Evolutionary conservation across 1,140 invertebrate species (phyloP).

Genomic region (Chironomus tepperi): DNA sequence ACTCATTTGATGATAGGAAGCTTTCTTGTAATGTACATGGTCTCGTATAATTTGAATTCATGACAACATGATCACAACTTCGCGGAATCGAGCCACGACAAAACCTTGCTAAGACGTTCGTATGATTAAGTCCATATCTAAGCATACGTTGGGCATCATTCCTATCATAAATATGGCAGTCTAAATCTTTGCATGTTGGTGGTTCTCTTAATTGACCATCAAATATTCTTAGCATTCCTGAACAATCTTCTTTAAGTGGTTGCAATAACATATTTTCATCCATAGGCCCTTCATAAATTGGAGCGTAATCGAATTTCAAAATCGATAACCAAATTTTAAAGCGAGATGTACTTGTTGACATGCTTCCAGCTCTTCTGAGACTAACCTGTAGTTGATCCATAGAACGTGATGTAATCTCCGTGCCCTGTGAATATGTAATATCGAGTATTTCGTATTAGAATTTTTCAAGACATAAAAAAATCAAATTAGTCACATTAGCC

Average conservation of each 20-base stretch:
- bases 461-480: too few species aligned
- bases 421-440: constrained; percentile 27
- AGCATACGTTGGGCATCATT: constrained; percentile 23
- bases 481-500: too few species aligned
- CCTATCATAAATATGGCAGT: constrained; percentile 48
- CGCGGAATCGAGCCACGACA: constrained; percentile 66
- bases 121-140: constrained; percentile 46
- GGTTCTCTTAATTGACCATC: constrained; percentile 68
- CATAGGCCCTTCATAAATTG: constrained; percentile 34
- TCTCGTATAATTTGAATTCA: constrained; percentile 42
- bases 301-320: constrained; percentile 63
- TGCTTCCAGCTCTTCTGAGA: constrained; percentile 32
- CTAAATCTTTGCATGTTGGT: constrained; percentile 67
- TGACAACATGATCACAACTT: constrained; percentile 60
- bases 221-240: constrained; percentile 74
- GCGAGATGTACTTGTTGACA: constrained; percentile 45
- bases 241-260: constrained; percentile 57
- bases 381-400: constrained; percentile 37
- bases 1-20: constrained; percentile 69
- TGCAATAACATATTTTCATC: constrained; percentile 49
- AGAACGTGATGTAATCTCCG: constrained; percentile 36
- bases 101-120: constrained; percentile 64
- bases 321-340: constrained; percentile 81
- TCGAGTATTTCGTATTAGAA: too few species aligned
- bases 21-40: constrained; percentile 74